These are phyloP conservation scores for Menidia beryllina DNA, from an alignment of 2,113 vertebrate genomes.

Conservation along the genomic window DNA sequence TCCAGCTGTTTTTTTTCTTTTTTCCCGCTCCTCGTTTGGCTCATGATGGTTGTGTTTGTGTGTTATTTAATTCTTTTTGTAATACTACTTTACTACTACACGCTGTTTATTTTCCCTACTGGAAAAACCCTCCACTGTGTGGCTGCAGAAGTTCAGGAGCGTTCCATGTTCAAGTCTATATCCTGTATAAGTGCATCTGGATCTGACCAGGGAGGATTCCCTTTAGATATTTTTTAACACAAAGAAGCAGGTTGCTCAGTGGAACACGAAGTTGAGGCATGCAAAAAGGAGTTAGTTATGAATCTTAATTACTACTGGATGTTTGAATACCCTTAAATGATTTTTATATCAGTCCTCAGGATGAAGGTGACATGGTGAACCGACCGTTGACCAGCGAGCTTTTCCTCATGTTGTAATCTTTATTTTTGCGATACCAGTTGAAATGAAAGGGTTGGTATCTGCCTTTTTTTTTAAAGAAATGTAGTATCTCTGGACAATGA, in stretches of 20 bases:
- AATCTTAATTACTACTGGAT: not conserved
- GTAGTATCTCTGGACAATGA: not conserved
- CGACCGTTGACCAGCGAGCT: constrained; percentile 7
- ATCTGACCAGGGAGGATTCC: no score
- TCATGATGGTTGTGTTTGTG: no score
- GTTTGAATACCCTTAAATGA: not conserved
- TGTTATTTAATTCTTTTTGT: no score
- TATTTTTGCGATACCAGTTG: not conserved
- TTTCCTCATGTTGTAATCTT: not conserved
- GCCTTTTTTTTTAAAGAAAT: not conserved
- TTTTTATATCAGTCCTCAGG: not conserved
- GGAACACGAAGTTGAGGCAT: not conserved
- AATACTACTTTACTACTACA: no score
- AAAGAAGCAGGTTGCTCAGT: not conserved
- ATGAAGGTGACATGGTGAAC: not conserved
- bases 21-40: no score
- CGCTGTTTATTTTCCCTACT: no score
- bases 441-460: not conserved
- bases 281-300: not conserved
- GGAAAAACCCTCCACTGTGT: no score
- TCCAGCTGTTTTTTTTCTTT: no score
- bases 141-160: no score
- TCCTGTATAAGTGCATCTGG: no score
- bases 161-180: no score
- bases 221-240: not conserved